phyloP scores from a whole-genome alignment of 2,888 invertebrate species.

The Perdita meconis region DNA sequence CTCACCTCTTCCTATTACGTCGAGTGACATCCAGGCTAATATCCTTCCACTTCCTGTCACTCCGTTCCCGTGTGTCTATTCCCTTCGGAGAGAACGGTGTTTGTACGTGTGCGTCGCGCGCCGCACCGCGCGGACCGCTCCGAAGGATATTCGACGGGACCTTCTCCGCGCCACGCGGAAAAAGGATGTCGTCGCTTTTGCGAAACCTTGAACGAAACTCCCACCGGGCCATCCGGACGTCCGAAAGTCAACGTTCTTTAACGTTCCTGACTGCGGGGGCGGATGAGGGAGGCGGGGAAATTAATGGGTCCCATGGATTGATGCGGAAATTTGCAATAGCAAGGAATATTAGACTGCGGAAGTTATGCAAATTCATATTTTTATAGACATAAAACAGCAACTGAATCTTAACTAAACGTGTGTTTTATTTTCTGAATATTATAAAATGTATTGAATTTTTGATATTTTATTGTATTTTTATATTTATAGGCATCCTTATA shows the following conservation, averaged over 20 bases:
- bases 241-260: neutral
- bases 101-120: constrained; percentile 45
- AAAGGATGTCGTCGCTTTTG: constrained; percentile 63
- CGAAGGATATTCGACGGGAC: constrained; percentile 52
- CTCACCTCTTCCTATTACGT: constrained; percentile 69
- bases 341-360: too few relatives aligned
- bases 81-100: constrained; percentile 49
- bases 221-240: constrained; percentile 18
- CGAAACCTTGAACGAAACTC: constrained; percentile 35
- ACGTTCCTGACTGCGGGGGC: neutral
- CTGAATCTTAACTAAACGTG: too few relatives aligned
- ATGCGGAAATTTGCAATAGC: too few relatives aligned
- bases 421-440: too few relatives aligned
- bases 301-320: neutral
- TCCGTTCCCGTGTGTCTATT: constrained; percentile 70
- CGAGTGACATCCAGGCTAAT: constrained; percentile 79
- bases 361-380: too few relatives aligned
- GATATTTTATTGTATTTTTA: too few relatives aligned
- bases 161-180: constrained; percentile 57
- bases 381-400: too few relatives aligned
- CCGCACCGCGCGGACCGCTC: constrained; percentile 19
- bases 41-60: constrained; percentile 80
- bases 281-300: neutral
- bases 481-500: too few relatives aligned
- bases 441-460: too few relatives aligned